A percentile compares a stretch with the other conserved stretches of the same genome.
phyloP scores from a whole-genome alignment of 1,140 invertebrate species.

The Bombus pascuorum region DNA sequence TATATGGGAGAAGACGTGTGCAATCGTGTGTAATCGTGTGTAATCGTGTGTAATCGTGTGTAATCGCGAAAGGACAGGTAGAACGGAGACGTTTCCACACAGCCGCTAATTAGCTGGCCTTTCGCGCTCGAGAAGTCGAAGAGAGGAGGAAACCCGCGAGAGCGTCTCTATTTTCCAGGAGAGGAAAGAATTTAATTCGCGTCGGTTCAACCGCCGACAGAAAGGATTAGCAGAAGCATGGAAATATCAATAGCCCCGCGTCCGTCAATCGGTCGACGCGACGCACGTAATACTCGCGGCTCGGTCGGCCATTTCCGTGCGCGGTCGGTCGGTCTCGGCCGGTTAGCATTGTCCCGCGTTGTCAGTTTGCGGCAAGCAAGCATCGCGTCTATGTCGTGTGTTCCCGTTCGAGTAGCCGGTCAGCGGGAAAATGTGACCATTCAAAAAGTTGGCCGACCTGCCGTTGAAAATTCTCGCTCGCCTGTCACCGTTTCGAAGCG shows the following conservation, averaged over 20 bases:
- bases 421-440: conserved; percentile 64
- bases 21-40: too few relatives aligned
- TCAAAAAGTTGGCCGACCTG: conserved; percentile 30
- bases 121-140: background rate
- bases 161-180: too few relatives aligned
- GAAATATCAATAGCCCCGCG: conserved; percentile 61
- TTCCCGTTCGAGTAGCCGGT: background rate
- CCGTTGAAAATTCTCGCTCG: background rate
- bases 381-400: conserved; percentile 64
- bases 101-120: background rate
- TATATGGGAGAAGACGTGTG: too few relatives aligned
- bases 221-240: conserved; percentile 49
- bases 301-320: conserved; percentile 71
- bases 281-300: conserved; percentile 57
- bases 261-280: conserved; percentile 64
- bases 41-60: too few relatives aligned
- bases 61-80: too few relatives aligned
- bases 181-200: conserved; percentile 31
- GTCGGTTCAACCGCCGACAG: conserved; percentile 36
- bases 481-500: background rate
- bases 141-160: background rate
- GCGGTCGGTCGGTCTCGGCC: conserved; percentile 68
- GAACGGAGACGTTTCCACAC: background rate
- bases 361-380: conserved; percentile 77
- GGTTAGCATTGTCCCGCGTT: conserved; percentile 70